Percentiles rank a stretch among this genome's conserved stretches.
Conservation (phyloP, 2,113 vertebrate species). For the Xyrauchen texanus region DNA sequence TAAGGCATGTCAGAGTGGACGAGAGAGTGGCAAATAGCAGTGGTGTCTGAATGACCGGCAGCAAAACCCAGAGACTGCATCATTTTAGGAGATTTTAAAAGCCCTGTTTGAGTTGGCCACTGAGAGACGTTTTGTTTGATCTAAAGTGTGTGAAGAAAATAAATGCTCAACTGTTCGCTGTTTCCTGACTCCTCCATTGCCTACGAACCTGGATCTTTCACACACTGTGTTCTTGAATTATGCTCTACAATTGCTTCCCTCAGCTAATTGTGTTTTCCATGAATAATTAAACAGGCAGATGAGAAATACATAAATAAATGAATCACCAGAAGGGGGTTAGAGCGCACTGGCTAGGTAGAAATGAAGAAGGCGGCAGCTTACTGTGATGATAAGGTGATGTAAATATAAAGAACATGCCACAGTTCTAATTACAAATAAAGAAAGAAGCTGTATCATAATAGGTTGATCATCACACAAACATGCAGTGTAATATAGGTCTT, state of each 20-base stretch:
- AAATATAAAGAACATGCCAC: neutral
- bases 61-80: too few relatives aligned
- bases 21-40: too few relatives aligned
- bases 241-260: constrained; percentile 18
- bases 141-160: too few relatives aligned
- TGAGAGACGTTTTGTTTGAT: too few relatives aligned
- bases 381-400: neutral
- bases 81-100: too few relatives aligned
- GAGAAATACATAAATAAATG: constrained; percentile 68
- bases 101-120: too few relatives aligned
- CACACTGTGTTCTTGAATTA: neutral
- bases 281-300: constrained; percentile 69
- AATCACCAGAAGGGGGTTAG: constrained; percentile 36
- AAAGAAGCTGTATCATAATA: neutral
- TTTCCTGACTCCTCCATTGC: too few relatives aligned
- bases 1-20: too few relatives aligned
- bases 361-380: neutral
- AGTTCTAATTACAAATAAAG: neutral
- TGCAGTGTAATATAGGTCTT: neutral
- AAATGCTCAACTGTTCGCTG: too few relatives aligned
- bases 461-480: neutral
- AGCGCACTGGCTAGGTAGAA: constrained; percentile 34
- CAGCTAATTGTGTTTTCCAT: constrained; percentile 63
- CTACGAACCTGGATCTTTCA: too few relatives aligned
- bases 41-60: too few relatives aligned